phyloP scores from a whole-genome alignment of 2,113 vertebrate genomes.

The Periophthalmodon schlosseri region DNA sequence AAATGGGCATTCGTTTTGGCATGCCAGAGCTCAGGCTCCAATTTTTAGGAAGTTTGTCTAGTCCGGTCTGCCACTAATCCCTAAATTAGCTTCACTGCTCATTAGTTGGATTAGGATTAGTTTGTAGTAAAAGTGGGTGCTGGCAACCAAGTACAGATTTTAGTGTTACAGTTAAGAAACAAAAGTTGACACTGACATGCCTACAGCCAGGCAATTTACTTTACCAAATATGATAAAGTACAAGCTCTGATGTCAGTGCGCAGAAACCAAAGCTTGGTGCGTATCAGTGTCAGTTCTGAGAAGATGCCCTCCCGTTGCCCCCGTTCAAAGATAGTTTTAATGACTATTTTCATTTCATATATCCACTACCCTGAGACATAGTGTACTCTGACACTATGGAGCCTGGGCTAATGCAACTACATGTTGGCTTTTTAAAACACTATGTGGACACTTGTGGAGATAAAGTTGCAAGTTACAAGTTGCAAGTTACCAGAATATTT shows the following conservation, averaged over 20 bases:
- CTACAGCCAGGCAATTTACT: no score
- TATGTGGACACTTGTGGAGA: neutral
- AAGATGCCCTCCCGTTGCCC: conserved; percentile 31
- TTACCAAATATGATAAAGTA: no score
- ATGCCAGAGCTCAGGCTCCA: neutral
- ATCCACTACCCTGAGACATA: conserved; percentile 34
- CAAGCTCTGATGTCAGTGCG: neutral
- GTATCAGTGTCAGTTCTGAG: conserved; percentile 58
- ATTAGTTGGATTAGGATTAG: conserved; percentile 11
- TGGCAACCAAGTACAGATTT: neutral
- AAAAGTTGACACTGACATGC: neutral
- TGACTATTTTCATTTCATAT: conserved; percentile 18
- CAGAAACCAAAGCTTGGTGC: conserved; percentile 25
- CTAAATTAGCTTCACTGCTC: conserved; percentile 1
- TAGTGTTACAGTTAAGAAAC: neutral
- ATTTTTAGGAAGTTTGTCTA: neutral
- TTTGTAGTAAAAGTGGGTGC: neutral
- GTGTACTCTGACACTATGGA: conserved; percentile 12
- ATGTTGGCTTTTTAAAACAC: neutral
- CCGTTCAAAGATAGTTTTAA: conserved; percentile 26
- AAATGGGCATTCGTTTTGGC: neutral
- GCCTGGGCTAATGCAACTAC: neutral
- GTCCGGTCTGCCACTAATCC: conserved; percentile 19
- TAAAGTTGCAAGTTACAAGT: no score
- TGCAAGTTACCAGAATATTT: no score